Evolutionary conservation across 2,113 vertebrate species (phyloP), one percentile per base, ranked within the genome.

Genomic region (Bubo scandiacus): DNA sequence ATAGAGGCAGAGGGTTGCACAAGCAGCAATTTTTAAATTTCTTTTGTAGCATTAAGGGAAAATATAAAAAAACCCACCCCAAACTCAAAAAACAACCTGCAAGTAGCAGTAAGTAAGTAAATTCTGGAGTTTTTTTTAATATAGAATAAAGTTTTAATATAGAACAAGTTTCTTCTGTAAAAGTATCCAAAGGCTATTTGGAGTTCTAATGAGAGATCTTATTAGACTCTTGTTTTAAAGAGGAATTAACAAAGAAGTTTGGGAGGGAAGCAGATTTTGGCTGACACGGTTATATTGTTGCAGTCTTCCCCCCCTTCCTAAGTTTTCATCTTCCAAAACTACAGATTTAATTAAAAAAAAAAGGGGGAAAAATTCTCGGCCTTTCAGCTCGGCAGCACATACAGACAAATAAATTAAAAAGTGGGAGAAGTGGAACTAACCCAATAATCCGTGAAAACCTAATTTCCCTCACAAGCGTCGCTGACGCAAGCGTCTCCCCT

Each of bases 331-430:
- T 97, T 98, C 88, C 90, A 97, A 98, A 98, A 98, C 97, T 86
- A 82, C 97, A 97, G 87, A 97, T 98, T 98, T 98, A 98, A 98
- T 98, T 98, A 94, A 98, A 98, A 96, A 98, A 86, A 96, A 97
- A 40, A 40, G 6, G 18, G 21, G 52, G 43, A 0, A 10, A 16
- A 95, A 94, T 95, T 98, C 94, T 90, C 86, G 97, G 97, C 97
- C 98, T 98, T 98, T 98, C 97, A 97, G 98, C 98, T 98, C 94
- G 86, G 95, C 94, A 97, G 98, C 98, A 98, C 98, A 98, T 97
- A 97, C 98, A 98, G 98, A 98, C 98, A 98, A 98, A 98, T 98
- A 98, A 98, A 98, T 98, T 98, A 98, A 98, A 98, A 98, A 98
- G 97, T 98, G 98, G 98, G 96, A 98, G 98, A 98, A 98, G 98